Evolutionary conservation across 2,797 vertebrate species (phyloP).

Genomic region (Gymnoscopelus braueri): DNA sequence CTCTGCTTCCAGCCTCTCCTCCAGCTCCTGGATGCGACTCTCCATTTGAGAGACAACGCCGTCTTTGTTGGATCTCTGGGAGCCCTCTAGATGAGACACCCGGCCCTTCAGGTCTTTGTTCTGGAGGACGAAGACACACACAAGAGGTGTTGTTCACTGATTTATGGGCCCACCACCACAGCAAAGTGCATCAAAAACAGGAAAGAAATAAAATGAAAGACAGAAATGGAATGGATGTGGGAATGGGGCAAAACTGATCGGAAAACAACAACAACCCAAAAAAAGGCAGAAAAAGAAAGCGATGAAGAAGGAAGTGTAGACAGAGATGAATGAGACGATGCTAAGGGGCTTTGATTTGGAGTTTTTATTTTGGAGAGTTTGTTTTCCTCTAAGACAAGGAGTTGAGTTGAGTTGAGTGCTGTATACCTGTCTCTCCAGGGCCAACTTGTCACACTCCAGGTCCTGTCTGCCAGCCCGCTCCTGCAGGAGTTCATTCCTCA

Average conservation of each 20-base stretch:
- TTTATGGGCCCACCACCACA: neutral
- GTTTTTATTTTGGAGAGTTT: conserved; percentile 4
- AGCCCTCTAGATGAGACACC: conserved; percentile 90
- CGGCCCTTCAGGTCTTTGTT: conserved; percentile 95
- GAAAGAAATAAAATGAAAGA: neutral
- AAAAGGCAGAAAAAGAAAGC: conserved; percentile 32
- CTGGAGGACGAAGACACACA: conserved; percentile 68
- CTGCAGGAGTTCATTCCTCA: conserved; percentile 94
- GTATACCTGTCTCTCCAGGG: conserved; percentile 96
- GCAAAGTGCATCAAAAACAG: neutral
- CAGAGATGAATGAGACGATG: conserved; percentile 51
- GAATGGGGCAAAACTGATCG: conserved; percentile 10
- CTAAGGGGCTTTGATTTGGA: conserved; percentile 32
- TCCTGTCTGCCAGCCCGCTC: conserved; percentile 93
- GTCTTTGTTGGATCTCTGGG: conserved; percentile 93
- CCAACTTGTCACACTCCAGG: conserved; percentile 97
- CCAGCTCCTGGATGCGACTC: conserved; percentile 89
- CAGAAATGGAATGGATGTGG: conserved; percentile 1
- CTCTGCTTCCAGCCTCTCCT: conserved; percentile 91
- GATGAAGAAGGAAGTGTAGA: conserved; percentile 34
- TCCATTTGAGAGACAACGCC: conserved; percentile 92
- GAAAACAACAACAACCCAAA: neutral
- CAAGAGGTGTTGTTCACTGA: neutral
- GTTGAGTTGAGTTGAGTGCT: conserved; percentile 40
- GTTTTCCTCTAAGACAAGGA: conserved; percentile 58